Evolutionary conservation across 2,113 vertebrate genomes (phyloP).

Genomic region (Pardalotus punctatus): DNA sequence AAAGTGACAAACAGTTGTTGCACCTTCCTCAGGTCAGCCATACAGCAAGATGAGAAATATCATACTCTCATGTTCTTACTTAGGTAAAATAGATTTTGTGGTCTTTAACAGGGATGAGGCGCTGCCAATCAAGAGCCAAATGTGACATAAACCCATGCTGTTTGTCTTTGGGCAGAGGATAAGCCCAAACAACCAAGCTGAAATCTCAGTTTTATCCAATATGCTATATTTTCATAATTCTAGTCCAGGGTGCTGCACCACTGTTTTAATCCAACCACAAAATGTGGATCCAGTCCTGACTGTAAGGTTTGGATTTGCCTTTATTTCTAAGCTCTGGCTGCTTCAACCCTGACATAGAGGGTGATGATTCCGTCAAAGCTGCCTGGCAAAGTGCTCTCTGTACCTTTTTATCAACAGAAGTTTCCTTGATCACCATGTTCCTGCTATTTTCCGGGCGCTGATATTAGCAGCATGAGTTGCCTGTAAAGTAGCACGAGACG

Average conservation of each 20-base stretch:
- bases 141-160: background rate
- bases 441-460: background rate
- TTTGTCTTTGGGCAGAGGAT: background rate
- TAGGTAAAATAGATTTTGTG: background rate
- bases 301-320: background rate
- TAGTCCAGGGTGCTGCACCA: background rate
- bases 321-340: background rate
- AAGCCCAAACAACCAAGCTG: background rate
- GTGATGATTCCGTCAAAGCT: background rate
- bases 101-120: background rate
- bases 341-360: background rate
- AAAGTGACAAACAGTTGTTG: background rate
- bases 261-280: background rate
- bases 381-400: background rate
- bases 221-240: background rate
- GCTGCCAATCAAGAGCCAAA: background rate
- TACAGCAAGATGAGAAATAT: background rate
- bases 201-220: background rate
- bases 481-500: background rate
- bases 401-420: background rate
- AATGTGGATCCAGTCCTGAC: background rate
- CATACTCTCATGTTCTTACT: background rate
- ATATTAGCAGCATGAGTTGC: background rate
- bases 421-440: background rate
- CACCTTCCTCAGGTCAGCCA: background rate